phyloP scores from a whole-genome alignment of 2,888 invertebrate genomes.

The Noctua janthe region DNA sequence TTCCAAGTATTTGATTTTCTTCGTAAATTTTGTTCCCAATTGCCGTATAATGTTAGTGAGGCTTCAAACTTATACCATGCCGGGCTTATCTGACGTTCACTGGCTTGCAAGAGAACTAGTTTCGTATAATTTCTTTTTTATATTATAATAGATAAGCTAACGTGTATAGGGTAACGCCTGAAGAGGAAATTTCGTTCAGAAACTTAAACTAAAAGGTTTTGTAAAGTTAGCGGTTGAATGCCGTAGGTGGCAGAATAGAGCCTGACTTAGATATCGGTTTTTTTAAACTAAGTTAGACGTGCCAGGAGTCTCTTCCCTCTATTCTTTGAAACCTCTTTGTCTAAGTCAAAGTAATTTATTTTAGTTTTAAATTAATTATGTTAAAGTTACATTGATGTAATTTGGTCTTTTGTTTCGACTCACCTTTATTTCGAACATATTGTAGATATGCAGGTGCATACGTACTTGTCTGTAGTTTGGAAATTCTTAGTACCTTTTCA shows the following conservation, averaged over 20 bases:
- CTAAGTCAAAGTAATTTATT: slow-evolving; percentile 45
- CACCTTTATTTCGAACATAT: background rate
- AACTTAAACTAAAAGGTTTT: slow-evolving; percentile 67
- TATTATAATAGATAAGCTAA: slow-evolving; percentile 74
- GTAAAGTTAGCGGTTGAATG: slow-evolving; percentile 61
- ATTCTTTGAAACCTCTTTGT: slow-evolving; percentile 33
- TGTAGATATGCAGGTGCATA: background rate
- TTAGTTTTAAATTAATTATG: slow-evolving; percentile 45
- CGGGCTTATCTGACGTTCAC: slow-evolving; percentile 71
- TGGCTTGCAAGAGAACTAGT: slow-evolving; percentile 66
- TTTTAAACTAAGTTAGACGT: slow-evolving; percentile 61
- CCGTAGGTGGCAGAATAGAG: slow-evolving; percentile 55
- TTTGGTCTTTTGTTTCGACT: background rate
- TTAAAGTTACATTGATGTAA: slow-evolving; percentile 17
- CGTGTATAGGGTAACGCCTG: slow-evolving; percentile 66
- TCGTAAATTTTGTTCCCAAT: slow-evolving; percentile 65
- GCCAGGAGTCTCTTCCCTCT: slow-evolving; percentile 31
- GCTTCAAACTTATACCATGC: slow-evolving; percentile 71
- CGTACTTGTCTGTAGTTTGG: background rate
- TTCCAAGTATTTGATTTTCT: slow-evolving; percentile 68
- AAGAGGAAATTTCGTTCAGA: slow-evolving; percentile 64
- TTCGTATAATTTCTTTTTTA: slow-evolving; percentile 73
- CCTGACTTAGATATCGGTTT: slow-evolving; percentile 59
- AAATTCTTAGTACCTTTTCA: background rate
- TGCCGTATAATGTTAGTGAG: slow-evolving; percentile 65